phyloP scores from a whole-genome alignment of 2,797 vertebrate genomes.

The Anniella stebbinsi region DNA sequence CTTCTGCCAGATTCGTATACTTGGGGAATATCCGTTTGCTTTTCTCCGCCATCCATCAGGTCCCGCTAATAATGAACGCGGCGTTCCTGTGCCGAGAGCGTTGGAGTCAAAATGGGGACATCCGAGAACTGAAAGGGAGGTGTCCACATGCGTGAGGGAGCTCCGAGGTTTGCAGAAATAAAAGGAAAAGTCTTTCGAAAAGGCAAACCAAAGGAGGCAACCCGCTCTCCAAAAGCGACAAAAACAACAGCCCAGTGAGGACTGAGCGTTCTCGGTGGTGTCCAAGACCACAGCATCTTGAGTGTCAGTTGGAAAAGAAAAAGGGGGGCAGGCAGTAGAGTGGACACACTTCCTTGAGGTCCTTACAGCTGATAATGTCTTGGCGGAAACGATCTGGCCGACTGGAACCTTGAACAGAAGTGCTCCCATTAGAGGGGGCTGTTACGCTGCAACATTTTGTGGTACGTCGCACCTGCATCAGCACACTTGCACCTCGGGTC shows the following conservation, averaged over 20 bases:
- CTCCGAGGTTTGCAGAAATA: too few relatives aligned
- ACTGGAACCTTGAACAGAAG: too few relatives aligned
- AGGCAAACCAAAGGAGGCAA: not conserved
- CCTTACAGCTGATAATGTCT: too few relatives aligned
- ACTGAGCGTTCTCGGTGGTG: not conserved
- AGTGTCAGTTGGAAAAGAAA: too few relatives aligned
- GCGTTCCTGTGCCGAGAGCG: not conserved
- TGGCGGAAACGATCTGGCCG: too few relatives aligned
- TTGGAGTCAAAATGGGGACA: too few relatives aligned
- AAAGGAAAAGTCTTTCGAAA: not conserved
- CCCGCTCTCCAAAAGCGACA: not conserved
- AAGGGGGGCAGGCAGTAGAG: too few relatives aligned
- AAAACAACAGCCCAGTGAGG: not conserved
- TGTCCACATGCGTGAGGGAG: too few relatives aligned
- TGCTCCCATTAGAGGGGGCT: not conserved
- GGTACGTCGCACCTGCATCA: not conserved
- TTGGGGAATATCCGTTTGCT: not conserved
- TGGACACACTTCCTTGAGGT: too few relatives aligned
- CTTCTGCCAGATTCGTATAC: not conserved
- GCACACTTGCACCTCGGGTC: not conserved
- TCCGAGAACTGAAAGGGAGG: too few relatives aligned
- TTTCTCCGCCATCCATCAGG: not conserved
- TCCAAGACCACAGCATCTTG: not conserved
- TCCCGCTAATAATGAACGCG: not conserved
- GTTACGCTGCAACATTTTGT: not conserved